Evolutionary conservation across 2,888 invertebrate species (phyloP), one percentile per base, ranked within the genome.

Genomic region (Dichetophora obliterata): DNA sequence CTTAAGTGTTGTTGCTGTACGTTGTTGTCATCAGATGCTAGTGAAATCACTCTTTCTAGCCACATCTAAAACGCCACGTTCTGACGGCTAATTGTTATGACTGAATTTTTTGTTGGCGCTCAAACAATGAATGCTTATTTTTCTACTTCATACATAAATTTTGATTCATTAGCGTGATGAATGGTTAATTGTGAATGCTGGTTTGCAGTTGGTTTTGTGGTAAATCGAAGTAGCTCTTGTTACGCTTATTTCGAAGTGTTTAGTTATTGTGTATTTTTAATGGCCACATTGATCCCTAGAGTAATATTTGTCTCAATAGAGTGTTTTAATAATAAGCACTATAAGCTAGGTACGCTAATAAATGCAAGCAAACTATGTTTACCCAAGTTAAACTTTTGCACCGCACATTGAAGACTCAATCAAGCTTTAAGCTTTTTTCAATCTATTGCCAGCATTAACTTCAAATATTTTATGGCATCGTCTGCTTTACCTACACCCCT

Each of bases 61-160:
- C 54, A 54, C 24, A 54, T 71, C 31, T n/a, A 54, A 4, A 54
- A 5, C 19, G 54, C 74, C 43, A 70, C 72, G 50, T 73, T 71
- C 61, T 80, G 80, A 57, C 79, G 84, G 80, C 84, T 85, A 85
- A 85, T 85, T 85, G 83, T 85, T 83, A 80, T 54, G 19, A 54
- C n/a, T 19, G 22, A n/a, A 54, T n/a, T 54, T 54, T 54, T 54
- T 52, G 19, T 52, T n/a, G 19, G 22, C 54, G 54, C n/a, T 19
- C 8, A 19, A 52, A 19, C n/a, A 9, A 9, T 22, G 22, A n/a
- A n/a, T n/a, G 8, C 57, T 22, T 6, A n/a, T 59, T 22, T 19
- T 19, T 14, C 57, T 59, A 14, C 24, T 9, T 14, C 54, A 22
- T 22, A 6, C 54, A 22, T 54, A 9, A 19, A 19, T 19, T 54